These are phyloP conservation scores for Hycleus cichorii DNA, from an alignment of 1,140 invertebrate genomes.

Conservation along the genomic window DNA sequence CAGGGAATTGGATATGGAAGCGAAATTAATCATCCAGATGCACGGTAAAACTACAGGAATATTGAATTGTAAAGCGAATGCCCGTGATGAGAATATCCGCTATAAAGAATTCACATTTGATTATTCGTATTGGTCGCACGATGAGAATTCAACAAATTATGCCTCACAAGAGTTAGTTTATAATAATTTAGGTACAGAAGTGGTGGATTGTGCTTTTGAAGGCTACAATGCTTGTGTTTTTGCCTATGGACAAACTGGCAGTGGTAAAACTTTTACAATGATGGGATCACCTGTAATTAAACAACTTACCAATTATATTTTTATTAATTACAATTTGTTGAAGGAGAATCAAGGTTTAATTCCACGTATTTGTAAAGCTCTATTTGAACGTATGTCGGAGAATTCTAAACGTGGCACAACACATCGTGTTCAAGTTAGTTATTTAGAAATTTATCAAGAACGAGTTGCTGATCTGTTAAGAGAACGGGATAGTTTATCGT, in stretches of 20 bases:
- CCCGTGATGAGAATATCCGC: constrained; percentile 40
- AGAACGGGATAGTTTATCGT: constrained; percentile 57
- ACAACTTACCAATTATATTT: background rate
- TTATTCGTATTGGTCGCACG: constrained; percentile 86
- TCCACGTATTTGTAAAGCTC: constrained; percentile 75
- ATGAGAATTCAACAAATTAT: constrained; percentile 61
- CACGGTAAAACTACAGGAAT: constrained; percentile 79
- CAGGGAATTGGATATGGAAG: constrained; percentile 76
- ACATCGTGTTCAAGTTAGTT: constrained; percentile 75
- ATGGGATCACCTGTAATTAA: constrained; percentile 76
- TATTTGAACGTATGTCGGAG: constrained; percentile 66
- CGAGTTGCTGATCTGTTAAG: constrained; percentile 79
- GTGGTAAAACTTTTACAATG: constrained; percentile 97
- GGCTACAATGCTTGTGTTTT: constrained; percentile 98
- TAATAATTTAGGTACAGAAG: constrained; percentile 79
- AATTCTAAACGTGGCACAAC: constrained; percentile 75
- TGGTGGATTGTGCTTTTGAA: constrained; percentile 89
- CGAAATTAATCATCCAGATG: constrained; percentile 80
- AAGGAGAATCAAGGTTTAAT: constrained; percentile 78
- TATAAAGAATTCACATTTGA: constrained; percentile 90
- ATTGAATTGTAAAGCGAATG: constrained; percentile 59
- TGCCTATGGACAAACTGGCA: constrained; percentile 89
- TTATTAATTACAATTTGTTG: constrained; percentile 13
- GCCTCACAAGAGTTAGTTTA: constrained; percentile 81
- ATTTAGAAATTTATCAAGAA: constrained; percentile 91